Evolutionary conservation across 2,888 invertebrate genomes (phyloP).

Genomic region (Phengaris arion): DNA sequence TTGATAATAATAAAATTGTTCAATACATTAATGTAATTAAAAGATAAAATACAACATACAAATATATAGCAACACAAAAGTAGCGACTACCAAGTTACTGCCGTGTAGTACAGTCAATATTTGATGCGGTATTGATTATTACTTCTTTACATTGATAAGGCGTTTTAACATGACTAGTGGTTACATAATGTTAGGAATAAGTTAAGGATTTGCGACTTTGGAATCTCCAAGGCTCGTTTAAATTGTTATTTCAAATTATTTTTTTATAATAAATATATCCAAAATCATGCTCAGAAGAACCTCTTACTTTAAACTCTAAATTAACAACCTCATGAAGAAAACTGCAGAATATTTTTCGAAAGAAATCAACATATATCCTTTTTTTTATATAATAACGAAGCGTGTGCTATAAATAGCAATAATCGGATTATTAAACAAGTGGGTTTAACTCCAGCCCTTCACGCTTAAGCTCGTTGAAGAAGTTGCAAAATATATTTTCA

Average conservation of each 20-base stretch:
- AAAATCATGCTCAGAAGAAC: too few species aligned
- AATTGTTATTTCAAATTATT: too few species aligned
- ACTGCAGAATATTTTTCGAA: not conserved
- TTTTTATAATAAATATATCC: too few species aligned
- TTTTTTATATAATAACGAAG: not conserved
- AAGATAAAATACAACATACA: not conserved
- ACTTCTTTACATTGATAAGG: slow-evolving; percentile 1
- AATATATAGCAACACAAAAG: not conserved
- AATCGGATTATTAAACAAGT: not conserved
- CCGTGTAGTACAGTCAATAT: slow-evolving; percentile 1
- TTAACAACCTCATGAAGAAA: not conserved
- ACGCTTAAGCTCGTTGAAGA: not conserved
- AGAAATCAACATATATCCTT: not conserved
- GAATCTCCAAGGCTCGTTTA: too few species aligned
- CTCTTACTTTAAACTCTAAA: not conserved
- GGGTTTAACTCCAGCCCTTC: not conserved
- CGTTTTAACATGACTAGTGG: not conserved
- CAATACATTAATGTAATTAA: slow-evolving; percentile 8
- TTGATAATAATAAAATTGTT: not conserved
- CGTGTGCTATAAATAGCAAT: slow-evolving; percentile 1
- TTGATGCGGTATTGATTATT: slow-evolving; percentile 14
- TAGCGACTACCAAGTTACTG: not conserved
- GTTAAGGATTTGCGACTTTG: too few species aligned
- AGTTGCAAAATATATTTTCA: not conserved
- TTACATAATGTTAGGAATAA: not conserved